These are phyloP conservation scores for Lucilia sericata DNA, from an alignment of 1,140 invertebrate genomes.

Conservation along the genomic window DNA sequence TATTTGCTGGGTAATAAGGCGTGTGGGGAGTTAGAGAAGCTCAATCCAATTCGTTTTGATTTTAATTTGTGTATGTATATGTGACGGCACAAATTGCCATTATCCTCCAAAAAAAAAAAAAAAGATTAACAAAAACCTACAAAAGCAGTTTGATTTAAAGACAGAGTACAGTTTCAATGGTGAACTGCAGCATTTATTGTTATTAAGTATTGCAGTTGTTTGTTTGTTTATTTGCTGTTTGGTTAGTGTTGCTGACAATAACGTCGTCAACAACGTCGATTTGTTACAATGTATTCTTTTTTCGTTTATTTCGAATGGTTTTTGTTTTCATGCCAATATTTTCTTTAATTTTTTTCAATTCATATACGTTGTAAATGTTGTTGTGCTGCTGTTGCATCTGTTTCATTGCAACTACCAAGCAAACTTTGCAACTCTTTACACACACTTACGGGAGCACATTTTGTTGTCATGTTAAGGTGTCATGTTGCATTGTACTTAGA, in stretches of 20 bases:
- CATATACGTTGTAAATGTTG: not conserved
- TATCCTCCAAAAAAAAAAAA: not conserved
- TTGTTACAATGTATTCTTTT: not conserved
- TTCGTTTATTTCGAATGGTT: not conserved
- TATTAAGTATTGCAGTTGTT: not conserved
- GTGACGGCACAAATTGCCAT: conserved; percentile 6
- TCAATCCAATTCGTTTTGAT: not conserved
- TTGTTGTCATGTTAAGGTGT: conserved; percentile 46
- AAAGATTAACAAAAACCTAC: not conserved
- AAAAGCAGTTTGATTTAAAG: not conserved
- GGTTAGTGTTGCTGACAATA: not conserved
- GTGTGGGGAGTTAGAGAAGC: too few relatives aligned
- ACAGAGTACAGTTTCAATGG: not conserved
- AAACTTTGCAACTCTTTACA: not conserved
- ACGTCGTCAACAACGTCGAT: conserved; percentile 22
- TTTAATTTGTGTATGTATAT: not conserved
- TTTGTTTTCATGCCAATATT: conserved; percentile 10
- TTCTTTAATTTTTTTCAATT: not conserved
- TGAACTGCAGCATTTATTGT: not conserved
- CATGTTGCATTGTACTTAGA: conserved; percentile 45
- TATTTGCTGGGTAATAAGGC: too few relatives aligned
- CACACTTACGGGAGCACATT: conserved; percentile 45
- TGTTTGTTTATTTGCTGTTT: not conserved
- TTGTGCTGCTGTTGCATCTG: not conserved
- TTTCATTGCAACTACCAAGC: not conserved